Percentiles rank a stretch among this genome's conserved stretches.
Evolutionary conservation across 35 echinoderm and acorn worm species (phyloP).

Genomic region (Ophiothrix spiculata): DNA sequence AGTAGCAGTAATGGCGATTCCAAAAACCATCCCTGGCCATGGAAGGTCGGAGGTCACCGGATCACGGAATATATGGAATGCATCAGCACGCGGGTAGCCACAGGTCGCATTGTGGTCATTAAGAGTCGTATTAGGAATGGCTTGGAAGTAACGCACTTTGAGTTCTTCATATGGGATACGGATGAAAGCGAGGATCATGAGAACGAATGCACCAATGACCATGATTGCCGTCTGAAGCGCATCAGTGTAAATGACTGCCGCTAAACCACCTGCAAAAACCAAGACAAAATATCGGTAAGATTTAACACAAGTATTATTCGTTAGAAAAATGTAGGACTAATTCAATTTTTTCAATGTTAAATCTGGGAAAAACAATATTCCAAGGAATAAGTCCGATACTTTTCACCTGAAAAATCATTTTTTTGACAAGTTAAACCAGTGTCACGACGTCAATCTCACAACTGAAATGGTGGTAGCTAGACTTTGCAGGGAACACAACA

Average conservation of each 20-base stretch:
- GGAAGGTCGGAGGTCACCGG: constrained; percentile 17
- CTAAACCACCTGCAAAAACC: constrained; percentile 63
- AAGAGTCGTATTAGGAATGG: constrained; percentile 47
- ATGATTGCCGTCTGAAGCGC: constrained; percentile 70
- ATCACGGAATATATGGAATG: constrained; percentile 44
- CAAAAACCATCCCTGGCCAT: constrained; percentile 58
- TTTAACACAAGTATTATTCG: too few species aligned
- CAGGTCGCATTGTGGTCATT: constrained; percentile 35
- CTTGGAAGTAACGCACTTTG: constrained; percentile 22
- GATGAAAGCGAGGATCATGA: constrained; percentile 64
- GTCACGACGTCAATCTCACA: too few species aligned
- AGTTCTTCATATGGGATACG: constrained; percentile 30
- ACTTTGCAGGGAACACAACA: too few species aligned
- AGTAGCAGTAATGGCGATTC: constrained; percentile 51
- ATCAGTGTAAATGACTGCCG: constrained; percentile 87
- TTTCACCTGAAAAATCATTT: too few species aligned
- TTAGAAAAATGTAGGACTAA: too few species aligned
- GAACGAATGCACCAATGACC: constrained; percentile 58
- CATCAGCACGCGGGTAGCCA: constrained; percentile 24
- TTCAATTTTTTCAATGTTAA: too few species aligned
- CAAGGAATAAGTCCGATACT: too few species aligned
- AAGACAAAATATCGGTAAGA: too few species aligned
- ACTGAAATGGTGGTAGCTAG: too few species aligned
- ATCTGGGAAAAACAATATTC: too few species aligned
- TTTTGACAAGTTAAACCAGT: too few species aligned